phyloP scores from a whole-genome alignment of 2,797 vertebrate genomes.

The Hipposideros larvatus region DNA sequence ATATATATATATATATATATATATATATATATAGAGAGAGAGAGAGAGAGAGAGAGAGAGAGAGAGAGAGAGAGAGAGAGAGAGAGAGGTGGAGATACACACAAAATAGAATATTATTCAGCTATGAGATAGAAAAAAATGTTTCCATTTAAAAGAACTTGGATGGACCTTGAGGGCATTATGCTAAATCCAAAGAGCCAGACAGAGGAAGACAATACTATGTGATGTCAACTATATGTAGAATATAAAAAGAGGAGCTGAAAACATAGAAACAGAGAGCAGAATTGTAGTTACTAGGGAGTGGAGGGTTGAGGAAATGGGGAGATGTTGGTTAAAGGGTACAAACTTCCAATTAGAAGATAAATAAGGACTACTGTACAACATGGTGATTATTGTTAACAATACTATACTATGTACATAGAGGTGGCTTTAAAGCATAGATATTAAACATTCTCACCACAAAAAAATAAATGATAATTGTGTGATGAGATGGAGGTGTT shows the following conservation, averaged over 20 bases:
- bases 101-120: background rate
- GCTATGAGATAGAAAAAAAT: background rate
- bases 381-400: background rate
- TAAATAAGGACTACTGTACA: background rate
- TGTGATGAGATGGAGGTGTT: background rate
- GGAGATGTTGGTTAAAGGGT: background rate
- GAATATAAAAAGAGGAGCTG: background rate
- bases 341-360: background rate
- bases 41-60: too few relatives aligned
- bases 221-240: background rate
- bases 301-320: background rate
- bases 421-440: background rate
- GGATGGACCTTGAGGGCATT: background rate
- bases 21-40: background rate
- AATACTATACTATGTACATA: background rate
- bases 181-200: background rate
- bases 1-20: background rate
- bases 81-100: background rate
- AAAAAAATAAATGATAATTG: background rate
- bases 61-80: too few relatives aligned
- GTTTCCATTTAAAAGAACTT: background rate
- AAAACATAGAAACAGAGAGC: background rate
- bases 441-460: background rate
- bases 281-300: background rate
- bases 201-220: background rate